Base-by-base conservation (phyloP, 2,888 invertebrate species). In the Dilophus febrilis region DNA sequence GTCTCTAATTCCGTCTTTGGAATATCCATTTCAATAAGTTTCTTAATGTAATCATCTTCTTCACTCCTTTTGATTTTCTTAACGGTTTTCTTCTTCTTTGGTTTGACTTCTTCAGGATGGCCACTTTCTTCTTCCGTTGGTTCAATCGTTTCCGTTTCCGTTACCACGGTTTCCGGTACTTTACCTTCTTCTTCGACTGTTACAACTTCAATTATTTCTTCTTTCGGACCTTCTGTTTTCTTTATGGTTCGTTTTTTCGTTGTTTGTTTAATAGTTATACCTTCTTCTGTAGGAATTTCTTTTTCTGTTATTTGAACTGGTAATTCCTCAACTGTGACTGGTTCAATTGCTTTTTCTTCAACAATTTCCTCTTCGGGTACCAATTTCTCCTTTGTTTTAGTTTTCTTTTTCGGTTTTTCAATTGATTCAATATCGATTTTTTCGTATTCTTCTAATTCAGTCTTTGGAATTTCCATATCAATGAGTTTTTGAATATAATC, bases 131-230 rank as follows among this genome's bases (percentile, higher is more conserved):
- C 52, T 0, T 54, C 57, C 0, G 43, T 29, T 32, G 59, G 52
- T 38, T 53, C 56, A 2, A 42, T 41, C 10, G 46, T 46, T 22
- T 40, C 43, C n/a, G 16, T 36, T 40, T 51, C 44, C 46, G 45
- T 58, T 1, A 49, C 46, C 6, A 51, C 52, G 5, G 51, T 52
- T 37, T 55, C 45, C n/a, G 58, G 58, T 40, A 48, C 44, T 55
- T 60, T 50, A 52, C 54, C 45, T 56, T 59, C 40, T 44, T 55
- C 33, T 48, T 61, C 53, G 10, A 57, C 44, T 0, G 61, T 62
- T 2, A 53, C 53, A 13, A 61, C 61, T 50, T 56, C 63, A 0
- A 61, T 64, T 0, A 58, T 46, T 48, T 59, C 57, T 42, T 55
- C 47, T 36, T 58, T 55, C 3, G 48, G 49, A 2, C 54, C 60